phyloP scores from a whole-genome alignment of 2,797 vertebrate genomes.

The Sebastes trivittatus region DNA sequence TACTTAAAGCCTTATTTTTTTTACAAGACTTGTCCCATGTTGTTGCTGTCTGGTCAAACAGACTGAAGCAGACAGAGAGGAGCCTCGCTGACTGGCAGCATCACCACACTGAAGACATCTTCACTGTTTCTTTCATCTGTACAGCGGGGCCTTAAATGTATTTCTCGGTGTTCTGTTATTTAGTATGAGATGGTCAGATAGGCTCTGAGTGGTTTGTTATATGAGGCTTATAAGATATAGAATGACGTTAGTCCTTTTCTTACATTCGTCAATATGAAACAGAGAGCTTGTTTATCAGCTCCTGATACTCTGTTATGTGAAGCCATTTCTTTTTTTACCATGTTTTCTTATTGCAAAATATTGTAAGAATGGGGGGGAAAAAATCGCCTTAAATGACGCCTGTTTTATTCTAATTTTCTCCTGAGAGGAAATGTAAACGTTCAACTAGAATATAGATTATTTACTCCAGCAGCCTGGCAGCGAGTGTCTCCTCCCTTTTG shows the following conservation, averaged over 20 bases:
- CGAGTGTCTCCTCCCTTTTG: constrained; percentile 6
- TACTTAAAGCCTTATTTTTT: constrained; percentile 35
- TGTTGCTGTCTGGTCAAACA: constrained; percentile 42
- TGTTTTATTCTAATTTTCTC: constrained; percentile 17
- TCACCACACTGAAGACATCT: constrained; percentile 1
- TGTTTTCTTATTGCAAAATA: background rate
- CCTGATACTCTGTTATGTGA: background rate
- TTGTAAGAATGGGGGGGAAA: background rate
- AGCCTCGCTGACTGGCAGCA: constrained; percentile 30
- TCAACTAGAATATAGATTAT: constrained; percentile 32
- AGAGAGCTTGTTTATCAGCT: constrained; percentile 2
- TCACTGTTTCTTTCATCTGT: background rate
- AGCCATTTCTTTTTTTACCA: background rate
- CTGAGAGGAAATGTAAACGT: constrained; percentile 43
- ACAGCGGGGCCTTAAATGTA: constrained; percentile 1
- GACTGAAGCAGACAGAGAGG: constrained; percentile 52
- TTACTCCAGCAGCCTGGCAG: constrained; percentile 1
- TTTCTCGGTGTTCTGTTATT: constrained; percentile 39
- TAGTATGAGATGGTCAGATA: background rate
- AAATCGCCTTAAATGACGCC: background rate
- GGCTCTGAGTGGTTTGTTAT: constrained; percentile 4
- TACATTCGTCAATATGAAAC: constrained; percentile 2
- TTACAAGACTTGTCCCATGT: constrained; percentile 43
- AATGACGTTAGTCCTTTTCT: constrained; percentile 5
- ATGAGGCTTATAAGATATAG: constrained; percentile 9